These are phyloP conservation scores for Notoglanidium macrostoma DNA, from an alignment of 2,797 vertebrate species.

Conservation along the genomic window DNA sequence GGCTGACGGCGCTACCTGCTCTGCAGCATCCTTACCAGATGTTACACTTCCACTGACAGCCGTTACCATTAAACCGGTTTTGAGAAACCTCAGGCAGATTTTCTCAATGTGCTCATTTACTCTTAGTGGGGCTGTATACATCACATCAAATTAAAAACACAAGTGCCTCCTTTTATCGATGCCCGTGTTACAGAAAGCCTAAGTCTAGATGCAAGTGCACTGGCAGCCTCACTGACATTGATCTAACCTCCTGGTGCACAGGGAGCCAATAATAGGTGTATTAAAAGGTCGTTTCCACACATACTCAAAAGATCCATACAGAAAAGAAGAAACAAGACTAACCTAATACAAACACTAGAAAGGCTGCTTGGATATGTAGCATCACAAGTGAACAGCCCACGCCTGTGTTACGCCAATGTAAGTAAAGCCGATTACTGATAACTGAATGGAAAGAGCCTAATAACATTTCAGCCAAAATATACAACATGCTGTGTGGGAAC, in stretches of 20 bases:
- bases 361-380: background rate
- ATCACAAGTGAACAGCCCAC: background rate
- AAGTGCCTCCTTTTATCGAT: background rate
- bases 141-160: conserved; percentile 13
- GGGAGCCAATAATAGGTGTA: conserved; percentile 28
- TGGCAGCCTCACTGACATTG: conserved; percentile 12
- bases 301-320: background rate
- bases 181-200: background rate
- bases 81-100: background rate
- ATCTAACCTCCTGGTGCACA: conserved; percentile 14
- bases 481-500: background rate
- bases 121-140: background rate
- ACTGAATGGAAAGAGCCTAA: background rate
- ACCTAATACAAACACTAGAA: background rate
- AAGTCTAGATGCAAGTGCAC: conserved; percentile 2
- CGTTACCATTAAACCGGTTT: conserved; percentile 4
- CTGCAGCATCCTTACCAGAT: conserved; percentile 4
- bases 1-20: background rate
- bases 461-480: background rate
- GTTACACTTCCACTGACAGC: conserved; percentile 7
- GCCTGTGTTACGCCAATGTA: background rate
- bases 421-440: background rate
- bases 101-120: background rate
- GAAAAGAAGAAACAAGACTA: conserved; percentile 5
- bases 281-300: conserved; percentile 28